These are phyloP conservation scores for Pangasius mekongensis DNA, from an alignment of 2,797 vertebrate genomes.

Conservation along the genomic window DNA sequence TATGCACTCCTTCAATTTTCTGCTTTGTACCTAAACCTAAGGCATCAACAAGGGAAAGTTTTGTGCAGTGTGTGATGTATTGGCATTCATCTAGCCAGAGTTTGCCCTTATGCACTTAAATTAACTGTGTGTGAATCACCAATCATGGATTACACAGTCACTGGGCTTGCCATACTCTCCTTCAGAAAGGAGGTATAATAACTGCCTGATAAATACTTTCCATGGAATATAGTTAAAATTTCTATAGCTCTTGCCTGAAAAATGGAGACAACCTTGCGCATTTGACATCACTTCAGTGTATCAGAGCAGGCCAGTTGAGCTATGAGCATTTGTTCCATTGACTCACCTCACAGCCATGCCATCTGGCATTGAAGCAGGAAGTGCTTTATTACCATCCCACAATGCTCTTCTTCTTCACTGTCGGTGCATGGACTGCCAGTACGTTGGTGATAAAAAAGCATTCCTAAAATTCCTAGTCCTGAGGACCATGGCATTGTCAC, in stretches of 20 bases:
- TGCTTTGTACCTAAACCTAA: background rate
- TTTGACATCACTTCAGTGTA: conserved; percentile 63
- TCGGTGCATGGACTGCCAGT: conserved; percentile 38
- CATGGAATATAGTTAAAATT: conserved; percentile 70
- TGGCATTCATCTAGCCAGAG: background rate
- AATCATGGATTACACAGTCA: conserved; percentile 49
- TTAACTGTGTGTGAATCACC: conserved; percentile 33
- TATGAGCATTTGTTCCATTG: conserved; percentile 57
- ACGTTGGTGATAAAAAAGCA: conserved; percentile 46
- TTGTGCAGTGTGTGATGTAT: background rate
- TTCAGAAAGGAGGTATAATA: conserved; percentile 52
- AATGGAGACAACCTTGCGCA: conserved; percentile 65
- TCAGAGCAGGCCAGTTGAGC: conserved; percentile 46
- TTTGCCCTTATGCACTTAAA: conserved; percentile 35
- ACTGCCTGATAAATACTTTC: conserved; percentile 68
- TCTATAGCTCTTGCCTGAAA: conserved; percentile 51
- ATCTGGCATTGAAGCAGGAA: conserved; percentile 62
- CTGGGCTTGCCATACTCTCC: conserved; percentile 62
- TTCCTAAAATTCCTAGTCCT: conserved; percentile 62
- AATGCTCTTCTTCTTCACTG: conserved; percentile 57
- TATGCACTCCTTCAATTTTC: conserved; percentile 7
- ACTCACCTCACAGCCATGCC: conserved; percentile 62
- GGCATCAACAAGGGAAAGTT: conserved; percentile 23
- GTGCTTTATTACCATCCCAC: conserved; percentile 57
- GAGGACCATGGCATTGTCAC: conserved; percentile 56